Percentiles rank a stretch among this genome's conserved stretches.
Evolutionary conservation across 2,113 vertebrate genomes (phyloP).

Genomic region (Hippocampus zosterae): DNA sequence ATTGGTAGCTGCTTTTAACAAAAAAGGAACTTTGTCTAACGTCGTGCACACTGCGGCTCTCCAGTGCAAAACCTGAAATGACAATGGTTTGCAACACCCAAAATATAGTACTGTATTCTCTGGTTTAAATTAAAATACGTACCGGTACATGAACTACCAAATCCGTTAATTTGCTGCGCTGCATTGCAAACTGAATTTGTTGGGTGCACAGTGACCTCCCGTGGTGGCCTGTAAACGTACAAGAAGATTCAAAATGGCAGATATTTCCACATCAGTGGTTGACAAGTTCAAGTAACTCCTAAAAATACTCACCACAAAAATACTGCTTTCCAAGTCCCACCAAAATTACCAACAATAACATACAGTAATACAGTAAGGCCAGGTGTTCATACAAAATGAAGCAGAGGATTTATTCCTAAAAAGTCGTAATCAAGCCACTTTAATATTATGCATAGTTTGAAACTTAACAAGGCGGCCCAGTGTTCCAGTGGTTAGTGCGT

Average conservation of each 20-base stretch:
- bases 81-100: background rate
- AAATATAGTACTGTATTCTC: too few species aligned
- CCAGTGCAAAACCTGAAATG: background rate
- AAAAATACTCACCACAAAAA: background rate
- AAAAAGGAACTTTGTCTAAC: background rate
- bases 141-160: background rate
- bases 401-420: background rate
- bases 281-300: background rate
- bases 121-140: background rate
- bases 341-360: background rate
- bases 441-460: too few species aligned
- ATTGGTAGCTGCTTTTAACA: background rate
- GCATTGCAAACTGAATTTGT: background rate
- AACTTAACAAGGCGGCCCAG: too few species aligned
- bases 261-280: background rate
- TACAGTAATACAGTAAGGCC: background rate
- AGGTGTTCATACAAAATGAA: background rate
- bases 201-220: constrained; percentile 13
- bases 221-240: constrained; percentile 3
- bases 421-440: too few species aligned
- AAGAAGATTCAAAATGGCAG: background rate
- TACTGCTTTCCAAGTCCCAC: background rate
- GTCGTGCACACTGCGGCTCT: background rate
- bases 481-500: too few species aligned
- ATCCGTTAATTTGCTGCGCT: background rate